A percentile compares a stretch with the other conserved stretches of the same genome.
These are phyloP conservation scores for Drosophila neoperkinsi DNA, from an alignment of 2,888 invertebrate species.

Conservation along the genomic window DNA sequence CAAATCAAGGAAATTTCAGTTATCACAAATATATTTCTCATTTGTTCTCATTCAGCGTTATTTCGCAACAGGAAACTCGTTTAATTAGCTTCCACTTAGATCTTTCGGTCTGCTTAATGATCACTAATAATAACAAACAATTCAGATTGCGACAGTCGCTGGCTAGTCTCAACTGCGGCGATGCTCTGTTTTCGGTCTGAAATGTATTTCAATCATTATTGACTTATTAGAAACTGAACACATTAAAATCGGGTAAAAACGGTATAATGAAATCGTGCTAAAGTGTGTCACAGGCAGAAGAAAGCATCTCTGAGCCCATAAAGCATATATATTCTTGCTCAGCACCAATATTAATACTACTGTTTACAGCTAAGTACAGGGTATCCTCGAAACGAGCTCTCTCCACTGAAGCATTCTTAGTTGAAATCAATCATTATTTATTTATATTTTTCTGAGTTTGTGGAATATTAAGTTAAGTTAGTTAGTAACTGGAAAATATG, in stretches of 20 bases:
- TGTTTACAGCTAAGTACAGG: not conserved
- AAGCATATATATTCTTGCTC: not conserved
- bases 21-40: not conserved
- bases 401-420: not conserved
- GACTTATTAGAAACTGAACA: not conserved
- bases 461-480: not conserved
- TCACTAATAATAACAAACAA: conserved; percentile 5
- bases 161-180: not conserved
- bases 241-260: not conserved
- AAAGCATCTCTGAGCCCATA: not conserved
- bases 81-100: not conserved
- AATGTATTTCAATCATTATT: not conserved
- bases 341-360: not conserved
- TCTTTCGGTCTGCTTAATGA: conserved; percentile 1
- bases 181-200: not conserved
- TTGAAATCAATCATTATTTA: not conserved
- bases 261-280: not conserved
- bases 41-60: not conserved
- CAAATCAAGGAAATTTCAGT: conserved; percentile 3
- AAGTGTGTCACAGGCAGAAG: not conserved
- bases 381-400: not conserved
- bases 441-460: not conserved
- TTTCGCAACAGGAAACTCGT: conserved; percentile 3
- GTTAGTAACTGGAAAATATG: not conserved
- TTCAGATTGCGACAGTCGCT: not conserved